These are phyloP conservation scores for Erythrocercus mccallii DNA, from an alignment of 2,113 vertebrate species.

Conservation along the genomic window DNA sequence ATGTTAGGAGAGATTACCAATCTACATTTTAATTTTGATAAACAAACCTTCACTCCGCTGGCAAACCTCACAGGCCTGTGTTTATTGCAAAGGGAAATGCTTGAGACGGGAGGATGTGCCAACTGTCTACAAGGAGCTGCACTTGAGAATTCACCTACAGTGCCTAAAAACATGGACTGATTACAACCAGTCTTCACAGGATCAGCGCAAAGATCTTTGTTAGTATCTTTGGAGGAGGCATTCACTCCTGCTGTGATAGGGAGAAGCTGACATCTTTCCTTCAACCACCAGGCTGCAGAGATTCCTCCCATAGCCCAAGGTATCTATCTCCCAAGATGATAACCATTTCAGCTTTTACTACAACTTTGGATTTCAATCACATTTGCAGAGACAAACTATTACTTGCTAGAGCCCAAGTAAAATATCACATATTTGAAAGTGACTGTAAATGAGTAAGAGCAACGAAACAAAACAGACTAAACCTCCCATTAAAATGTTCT, in stretches of 20 bases:
- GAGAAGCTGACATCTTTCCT: background rate
- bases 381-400: background rate
- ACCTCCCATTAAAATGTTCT: background rate
- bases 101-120: background rate
- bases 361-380: background rate
- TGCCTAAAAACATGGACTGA: background rate
- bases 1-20: background rate
- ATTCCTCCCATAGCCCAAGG: background rate
- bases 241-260: background rate
- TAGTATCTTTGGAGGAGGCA: background rate
- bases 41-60: background rate
- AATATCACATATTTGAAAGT: background rate
- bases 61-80: background rate
- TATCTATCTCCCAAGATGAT: background rate
- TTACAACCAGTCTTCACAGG: background rate
- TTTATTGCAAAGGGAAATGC: background rate
- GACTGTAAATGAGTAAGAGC: background rate
- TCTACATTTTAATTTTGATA: background rate
- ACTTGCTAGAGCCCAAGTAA: background rate
- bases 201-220: background rate
- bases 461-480: background rate
- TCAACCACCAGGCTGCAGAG: background rate
- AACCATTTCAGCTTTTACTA: background rate
- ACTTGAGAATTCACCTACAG: rapidly evolving
- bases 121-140: background rate